phyloP scores from a whole-genome alignment of 1,140 invertebrate genomes.

The Leptinotarsa defecta region DNA sequence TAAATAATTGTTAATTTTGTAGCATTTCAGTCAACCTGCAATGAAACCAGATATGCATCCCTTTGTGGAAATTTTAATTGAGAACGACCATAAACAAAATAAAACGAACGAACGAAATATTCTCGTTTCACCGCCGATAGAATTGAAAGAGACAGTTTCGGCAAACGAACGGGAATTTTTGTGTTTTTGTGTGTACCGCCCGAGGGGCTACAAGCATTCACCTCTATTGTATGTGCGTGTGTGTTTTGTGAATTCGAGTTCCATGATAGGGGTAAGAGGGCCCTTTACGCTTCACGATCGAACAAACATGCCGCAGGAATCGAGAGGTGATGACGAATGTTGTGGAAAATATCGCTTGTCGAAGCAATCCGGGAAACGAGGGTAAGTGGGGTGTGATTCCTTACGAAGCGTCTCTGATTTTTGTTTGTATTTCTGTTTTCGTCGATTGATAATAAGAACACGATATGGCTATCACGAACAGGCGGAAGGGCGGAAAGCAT shows the following conservation, averaged over 20 bases:
- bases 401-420: not conserved
- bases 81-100: not conserved
- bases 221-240: not conserved
- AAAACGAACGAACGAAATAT: constrained; percentile 6
- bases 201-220: not conserved
- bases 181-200: not conserved
- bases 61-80: not conserved
- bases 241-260: constrained; percentile 13
- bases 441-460: not conserved
- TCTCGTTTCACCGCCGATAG: not conserved
- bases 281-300: not conserved
- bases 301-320: constrained; percentile 15
- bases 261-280: constrained; percentile 14
- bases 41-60: not conserved
- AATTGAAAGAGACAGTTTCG: constrained; percentile 4
- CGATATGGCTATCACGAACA: no score
- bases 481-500: no score
- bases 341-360: constrained; percentile 21
- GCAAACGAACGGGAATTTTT: not conserved
- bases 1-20: no score
- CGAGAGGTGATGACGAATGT: constrained; percentile 20
- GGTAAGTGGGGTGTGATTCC: not conserved
- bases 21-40: no score
- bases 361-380: constrained; percentile 6
- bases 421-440: not conserved